phyloP scores from a whole-genome alignment of 2,888 invertebrate genomes.

The Caenorhabditis uteleia region DNA sequence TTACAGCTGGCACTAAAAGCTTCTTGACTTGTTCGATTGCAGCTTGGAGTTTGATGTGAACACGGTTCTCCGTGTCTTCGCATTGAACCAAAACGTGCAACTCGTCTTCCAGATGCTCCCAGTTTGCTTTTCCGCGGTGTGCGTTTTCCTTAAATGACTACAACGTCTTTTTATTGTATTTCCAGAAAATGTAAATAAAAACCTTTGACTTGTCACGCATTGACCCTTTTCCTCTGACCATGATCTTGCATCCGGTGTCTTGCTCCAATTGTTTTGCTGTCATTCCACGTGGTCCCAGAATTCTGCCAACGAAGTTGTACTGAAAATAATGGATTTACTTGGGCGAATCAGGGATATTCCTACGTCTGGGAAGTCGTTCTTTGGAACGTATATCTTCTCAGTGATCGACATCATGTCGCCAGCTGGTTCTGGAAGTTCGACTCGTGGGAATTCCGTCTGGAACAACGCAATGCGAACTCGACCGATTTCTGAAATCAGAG shows the following conservation, averaged over 20 bases:
- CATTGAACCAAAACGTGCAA: constrained; percentile 87
- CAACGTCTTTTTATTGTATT: constrained; percentile 8
- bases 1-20: constrained; percentile 88
- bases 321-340: constrained; percentile 75
- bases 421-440: constrained; percentile 71
- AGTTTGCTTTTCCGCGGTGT: constrained; percentile 98
- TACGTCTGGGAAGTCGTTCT: constrained; percentile 99
- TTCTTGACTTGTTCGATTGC: constrained; percentile 98
- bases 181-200: neutral
- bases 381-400: constrained; percentile 99
- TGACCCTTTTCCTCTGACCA: constrained; percentile 89
- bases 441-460: constrained; percentile 94
- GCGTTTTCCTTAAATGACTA: constrained; percentile 84
- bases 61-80: constrained; percentile 96
- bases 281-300: constrained; percentile 98
- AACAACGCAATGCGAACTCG: constrained; percentile 95
- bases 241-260: constrained; percentile 99
- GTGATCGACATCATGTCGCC: constrained; percentile 82
- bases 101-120: constrained; percentile 98
- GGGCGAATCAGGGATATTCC: no score
- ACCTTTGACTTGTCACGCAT: constrained; percentile 55
- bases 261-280: constrained; percentile 99
- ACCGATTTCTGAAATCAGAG: constrained; percentile 84
- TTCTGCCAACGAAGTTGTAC: constrained; percentile 99
- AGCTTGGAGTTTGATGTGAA: constrained; percentile 88